phyloP scores from a whole-genome alignment of 2,113 vertebrate genomes.

The Ammospiza nelsoni region DNA sequence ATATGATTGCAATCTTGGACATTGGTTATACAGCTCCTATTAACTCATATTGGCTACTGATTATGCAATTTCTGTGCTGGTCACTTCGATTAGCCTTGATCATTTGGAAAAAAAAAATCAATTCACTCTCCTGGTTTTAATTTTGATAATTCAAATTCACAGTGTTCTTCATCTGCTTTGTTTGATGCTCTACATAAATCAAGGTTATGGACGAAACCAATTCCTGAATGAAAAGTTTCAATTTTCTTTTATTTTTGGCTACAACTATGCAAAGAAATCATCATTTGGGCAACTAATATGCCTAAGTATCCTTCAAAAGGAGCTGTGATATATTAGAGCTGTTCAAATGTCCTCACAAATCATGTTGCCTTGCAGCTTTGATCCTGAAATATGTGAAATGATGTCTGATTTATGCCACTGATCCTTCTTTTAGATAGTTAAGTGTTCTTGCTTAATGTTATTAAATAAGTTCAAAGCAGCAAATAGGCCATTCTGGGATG shows the following conservation, averaged over 20 bases:
- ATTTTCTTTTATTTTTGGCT: constrained; percentile 72
- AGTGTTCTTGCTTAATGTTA: constrained; percentile 80
- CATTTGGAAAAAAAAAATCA: constrained; percentile 33
- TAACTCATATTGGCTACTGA: constrained; percentile 31
- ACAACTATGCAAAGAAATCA: constrained; percentile 69
- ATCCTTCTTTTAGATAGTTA: constrained; percentile 77
- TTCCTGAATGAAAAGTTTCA: constrained; percentile 62
- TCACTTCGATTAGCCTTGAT: constrained; percentile 59
- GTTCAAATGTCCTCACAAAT: constrained; percentile 77
- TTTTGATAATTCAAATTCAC: constrained; percentile 68
- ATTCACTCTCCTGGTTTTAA: constrained; percentile 63
- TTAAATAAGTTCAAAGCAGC: constrained; percentile 76
- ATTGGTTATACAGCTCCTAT: constrained; percentile 6
- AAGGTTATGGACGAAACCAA: constrained; percentile 57
- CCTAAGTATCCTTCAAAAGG: constrained; percentile 77
- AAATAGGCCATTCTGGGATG: constrained; percentile 59
- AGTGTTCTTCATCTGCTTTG: constrained; percentile 46
- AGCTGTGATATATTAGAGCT: constrained; percentile 75
- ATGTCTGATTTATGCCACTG: constrained; percentile 79
- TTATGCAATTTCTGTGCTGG: constrained; percentile 36
- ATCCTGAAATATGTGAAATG: constrained; percentile 80
- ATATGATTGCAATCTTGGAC: constrained; percentile 2
- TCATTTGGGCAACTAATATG: constrained; percentile 80
- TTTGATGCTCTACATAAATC: constrained; percentile 69
- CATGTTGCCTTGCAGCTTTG: constrained; percentile 78